These are phyloP conservation scores for Ophion slaviceki DNA, from an alignment of 2,888 invertebrate species.

Conservation along the genomic window DNA sequence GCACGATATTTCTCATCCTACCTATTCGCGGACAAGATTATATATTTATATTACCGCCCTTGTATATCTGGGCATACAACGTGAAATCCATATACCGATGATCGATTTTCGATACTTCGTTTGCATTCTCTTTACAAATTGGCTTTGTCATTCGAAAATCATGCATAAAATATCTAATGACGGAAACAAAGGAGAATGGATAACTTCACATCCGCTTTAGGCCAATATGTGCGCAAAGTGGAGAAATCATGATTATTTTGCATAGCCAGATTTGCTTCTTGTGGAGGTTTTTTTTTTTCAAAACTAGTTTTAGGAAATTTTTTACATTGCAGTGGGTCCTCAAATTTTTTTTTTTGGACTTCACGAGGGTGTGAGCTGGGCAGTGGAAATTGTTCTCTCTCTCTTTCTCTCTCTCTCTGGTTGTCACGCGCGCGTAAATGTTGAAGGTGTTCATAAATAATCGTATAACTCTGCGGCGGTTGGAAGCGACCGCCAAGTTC, in stretches of 20 bases:
- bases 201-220: neutral
- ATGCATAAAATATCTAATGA: neutral
- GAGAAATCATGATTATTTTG: too few species aligned
- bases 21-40: conserved; percentile 46
- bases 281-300: too few species aligned
- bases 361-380: neutral
- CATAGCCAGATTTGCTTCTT: too few species aligned
- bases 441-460: conserved; percentile 65
- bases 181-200: neutral
- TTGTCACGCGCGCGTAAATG: conserved; percentile 55
- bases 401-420: conserved; percentile 17
- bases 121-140: conserved; percentile 33
- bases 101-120: conserved; percentile 54
- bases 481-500: conserved; percentile 47
- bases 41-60: conserved; percentile 1
- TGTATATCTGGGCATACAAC: conserved; percentile 17
- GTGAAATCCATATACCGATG: conserved; percentile 31
- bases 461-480: conserved; percentile 60
- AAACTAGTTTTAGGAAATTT: neutral
- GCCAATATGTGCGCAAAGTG: too few species aligned
- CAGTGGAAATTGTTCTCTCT: neutral
- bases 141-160: neutral
- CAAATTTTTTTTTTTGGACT: neutral
- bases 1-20: conserved; percentile 32
- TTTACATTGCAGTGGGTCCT: neutral